Percentiles rank a stretch among this genome's conserved stretches.
Evolutionary conservation across 2,888 invertebrate genomes (phyloP).

Genomic region (Branchellion lobata): DNA sequence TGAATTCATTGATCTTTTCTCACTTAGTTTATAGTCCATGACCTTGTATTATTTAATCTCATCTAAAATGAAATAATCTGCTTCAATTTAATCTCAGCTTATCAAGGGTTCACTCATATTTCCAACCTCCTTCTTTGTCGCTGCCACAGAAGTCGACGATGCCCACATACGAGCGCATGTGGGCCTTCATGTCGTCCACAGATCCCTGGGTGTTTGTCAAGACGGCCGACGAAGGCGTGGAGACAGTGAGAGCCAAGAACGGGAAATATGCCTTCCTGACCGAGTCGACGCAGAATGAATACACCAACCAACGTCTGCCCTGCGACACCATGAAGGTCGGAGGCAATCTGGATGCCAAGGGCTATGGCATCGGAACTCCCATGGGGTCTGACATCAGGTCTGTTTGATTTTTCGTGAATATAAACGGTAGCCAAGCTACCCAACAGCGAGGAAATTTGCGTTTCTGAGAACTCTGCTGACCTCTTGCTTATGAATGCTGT

Average conservation of each 20-base stretch:
- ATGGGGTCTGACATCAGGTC: conserved; percentile 87
- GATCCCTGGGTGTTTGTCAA: conserved; percentile 76
- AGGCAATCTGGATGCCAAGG: conserved; percentile 74
- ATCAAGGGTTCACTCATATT: too few species aligned
- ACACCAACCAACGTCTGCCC: conserved; percentile 81
- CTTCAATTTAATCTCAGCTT: not conserved
- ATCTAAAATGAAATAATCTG: too few species aligned
- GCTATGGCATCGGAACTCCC: conserved; percentile 90
- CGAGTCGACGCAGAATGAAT: conserved; percentile 70
- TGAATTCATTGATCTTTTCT: not conserved
- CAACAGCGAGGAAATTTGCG: too few species aligned
- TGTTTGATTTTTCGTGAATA: too few species aligned
- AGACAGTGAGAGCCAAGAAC: conserved; percentile 71
- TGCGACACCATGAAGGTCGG: conserved; percentile 69
- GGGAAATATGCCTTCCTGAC: conserved; percentile 67
- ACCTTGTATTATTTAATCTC: too few species aligned
- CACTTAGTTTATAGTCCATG: too few species aligned
- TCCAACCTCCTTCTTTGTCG: too few species aligned
- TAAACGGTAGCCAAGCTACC: too few species aligned
- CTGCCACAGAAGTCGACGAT: conserved; percentile 82
- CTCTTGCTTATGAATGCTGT: too few species aligned
- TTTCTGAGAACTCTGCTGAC: too few species aligned
- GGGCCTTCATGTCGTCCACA: conserved; percentile 85
- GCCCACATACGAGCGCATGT: conserved; percentile 83
- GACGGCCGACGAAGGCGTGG: conserved; percentile 79